Conservation (phyloP, 1,140 invertebrate genomes). For the Drosophila murphyi region DNA sequence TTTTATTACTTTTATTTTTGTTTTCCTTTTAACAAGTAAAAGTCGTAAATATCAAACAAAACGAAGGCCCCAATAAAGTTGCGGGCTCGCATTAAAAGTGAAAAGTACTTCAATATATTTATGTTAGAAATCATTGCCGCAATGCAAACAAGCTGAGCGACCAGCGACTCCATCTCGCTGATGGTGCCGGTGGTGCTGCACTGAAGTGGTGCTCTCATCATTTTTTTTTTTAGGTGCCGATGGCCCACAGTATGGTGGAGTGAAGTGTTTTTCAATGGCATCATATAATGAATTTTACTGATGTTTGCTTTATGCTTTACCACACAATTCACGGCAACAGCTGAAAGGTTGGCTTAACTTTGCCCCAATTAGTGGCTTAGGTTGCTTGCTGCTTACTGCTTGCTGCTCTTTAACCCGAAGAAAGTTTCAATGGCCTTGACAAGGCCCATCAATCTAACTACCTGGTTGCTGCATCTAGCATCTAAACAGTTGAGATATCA, state of each 20-base stretch:
- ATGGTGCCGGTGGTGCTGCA: not conserved
- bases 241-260: slow-evolving; percentile 39
- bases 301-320: slow-evolving; percentile 41
- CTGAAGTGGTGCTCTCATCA: slow-evolving; percentile 52
- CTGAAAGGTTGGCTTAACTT: slow-evolving; percentile 2
- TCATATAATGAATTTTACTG: slow-evolving; percentile 62
- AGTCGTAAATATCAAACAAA: slow-evolving; percentile 75
- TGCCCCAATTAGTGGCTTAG: slow-evolving; percentile 38
- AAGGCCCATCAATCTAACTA: slow-evolving; percentile 46
- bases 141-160: slow-evolving; percentile 63
- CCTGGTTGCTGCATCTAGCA: slow-evolving; percentile 4
- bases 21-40: slow-evolving; percentile 58
- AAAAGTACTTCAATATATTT: slow-evolving; percentile 82
- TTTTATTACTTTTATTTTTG: slow-evolving; percentile 16
- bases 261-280: slow-evolving; percentile 75
- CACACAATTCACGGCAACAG: slow-evolving; percentile 9
- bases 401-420: slow-evolving; percentile 34
- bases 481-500: not conserved
- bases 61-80: slow-evolving; percentile 47
- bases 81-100: slow-evolving; percentile 75
- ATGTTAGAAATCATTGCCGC: slow-evolving; percentile 77
- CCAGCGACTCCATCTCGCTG: not conserved
- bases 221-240: slow-evolving; percentile 17
- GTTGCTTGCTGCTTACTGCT: not conserved
- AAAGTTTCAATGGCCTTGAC: slow-evolving; percentile 73